Percentiles rank a stretch among this genome's conserved stretches.
Conservation (phyloP, 2,888 invertebrate genomes). For the Ophion ellenae region DNA sequence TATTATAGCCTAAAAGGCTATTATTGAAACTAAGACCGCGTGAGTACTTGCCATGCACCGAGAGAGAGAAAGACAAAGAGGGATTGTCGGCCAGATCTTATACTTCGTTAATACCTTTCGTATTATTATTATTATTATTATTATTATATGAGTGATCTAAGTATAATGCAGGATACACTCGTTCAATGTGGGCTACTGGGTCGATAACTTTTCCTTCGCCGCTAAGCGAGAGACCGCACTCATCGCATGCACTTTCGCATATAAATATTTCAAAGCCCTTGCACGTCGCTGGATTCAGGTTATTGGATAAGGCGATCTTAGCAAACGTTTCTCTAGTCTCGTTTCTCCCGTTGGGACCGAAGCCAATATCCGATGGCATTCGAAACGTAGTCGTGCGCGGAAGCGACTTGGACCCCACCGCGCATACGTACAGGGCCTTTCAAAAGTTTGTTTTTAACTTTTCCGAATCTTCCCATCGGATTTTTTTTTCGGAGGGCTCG, state of each 20-base stretch:
- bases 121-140: background rate
- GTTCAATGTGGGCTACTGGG: constrained; percentile 36
- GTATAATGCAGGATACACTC: background rate
- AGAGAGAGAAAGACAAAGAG: too few relatives aligned
- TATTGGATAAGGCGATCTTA: constrained; percentile 45
- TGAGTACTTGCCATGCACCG: too few relatives aligned
- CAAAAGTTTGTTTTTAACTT: too few relatives aligned
- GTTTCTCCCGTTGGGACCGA: background rate
- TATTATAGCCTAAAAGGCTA: too few relatives aligned
- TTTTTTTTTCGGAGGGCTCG: background rate
- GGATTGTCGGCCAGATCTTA: too few relatives aligned
- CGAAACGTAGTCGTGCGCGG: background rate
- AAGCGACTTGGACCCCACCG: too few relatives aligned
- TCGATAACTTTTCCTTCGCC: constrained; percentile 17
- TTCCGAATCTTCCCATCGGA: background rate
- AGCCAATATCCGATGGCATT: background rate
- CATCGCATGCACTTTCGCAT: constrained; percentile 18
- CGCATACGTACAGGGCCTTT: too few relatives aligned
- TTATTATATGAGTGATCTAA: background rate
- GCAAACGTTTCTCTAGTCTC: constrained; percentile 51
- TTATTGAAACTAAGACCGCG: too few relatives aligned
- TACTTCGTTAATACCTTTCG: background rate
- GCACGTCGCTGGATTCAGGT: constrained; percentile 52
- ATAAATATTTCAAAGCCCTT: constrained; percentile 35
- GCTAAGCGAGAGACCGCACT: background rate